Evolutionary conservation across 1,140 invertebrate genomes (phyloP).

Genomic region (Piezodorus guildinii): DNA sequence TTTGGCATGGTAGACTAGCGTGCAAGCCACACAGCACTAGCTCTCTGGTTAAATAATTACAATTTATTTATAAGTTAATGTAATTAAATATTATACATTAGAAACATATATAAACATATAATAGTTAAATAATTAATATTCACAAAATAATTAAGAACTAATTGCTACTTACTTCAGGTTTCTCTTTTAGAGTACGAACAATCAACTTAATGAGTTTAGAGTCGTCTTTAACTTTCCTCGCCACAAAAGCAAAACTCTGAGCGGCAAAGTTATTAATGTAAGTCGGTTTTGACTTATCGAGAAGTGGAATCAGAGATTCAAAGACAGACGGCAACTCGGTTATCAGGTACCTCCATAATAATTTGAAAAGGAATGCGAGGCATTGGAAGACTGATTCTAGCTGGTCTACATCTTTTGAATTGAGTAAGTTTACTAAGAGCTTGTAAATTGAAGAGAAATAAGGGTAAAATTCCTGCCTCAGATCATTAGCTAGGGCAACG

Average conservation of each 20-base stretch:
- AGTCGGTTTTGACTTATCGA: conserved; percentile 54
- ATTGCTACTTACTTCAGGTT: conserved; percentile 47
- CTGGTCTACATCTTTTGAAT: conserved; percentile 65
- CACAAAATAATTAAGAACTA: background rate
- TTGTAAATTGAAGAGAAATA: conserved; percentile 61
- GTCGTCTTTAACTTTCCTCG: conserved; percentile 73
- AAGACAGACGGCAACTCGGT: conserved; percentile 65
- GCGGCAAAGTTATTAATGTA: conserved; percentile 89
- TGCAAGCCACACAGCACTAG: too few species aligned
- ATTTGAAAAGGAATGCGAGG: conserved; percentile 81
- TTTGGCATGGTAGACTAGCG: too few species aligned
- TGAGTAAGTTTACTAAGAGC: conserved; percentile 56
- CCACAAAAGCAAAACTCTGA: conserved; percentile 85
- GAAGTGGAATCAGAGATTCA: conserved; percentile 57
- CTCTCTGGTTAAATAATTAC: too few species aligned
- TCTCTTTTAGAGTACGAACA: conserved; percentile 49
- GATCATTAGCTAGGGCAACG: conserved; percentile 70
- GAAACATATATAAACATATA: too few species aligned
- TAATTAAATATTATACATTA: too few species aligned
- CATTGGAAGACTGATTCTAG: conserved; percentile 72
- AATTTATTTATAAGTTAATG: too few species aligned
- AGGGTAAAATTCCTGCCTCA: conserved; percentile 74
- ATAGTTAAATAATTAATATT: too few species aligned
- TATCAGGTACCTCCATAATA: conserved; percentile 67
- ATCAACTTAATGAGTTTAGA: conserved; percentile 59